These are phyloP conservation scores for Apamea monoglypha DNA, from an alignment of 2,888 invertebrate species.

Conservation along the genomic window DNA sequence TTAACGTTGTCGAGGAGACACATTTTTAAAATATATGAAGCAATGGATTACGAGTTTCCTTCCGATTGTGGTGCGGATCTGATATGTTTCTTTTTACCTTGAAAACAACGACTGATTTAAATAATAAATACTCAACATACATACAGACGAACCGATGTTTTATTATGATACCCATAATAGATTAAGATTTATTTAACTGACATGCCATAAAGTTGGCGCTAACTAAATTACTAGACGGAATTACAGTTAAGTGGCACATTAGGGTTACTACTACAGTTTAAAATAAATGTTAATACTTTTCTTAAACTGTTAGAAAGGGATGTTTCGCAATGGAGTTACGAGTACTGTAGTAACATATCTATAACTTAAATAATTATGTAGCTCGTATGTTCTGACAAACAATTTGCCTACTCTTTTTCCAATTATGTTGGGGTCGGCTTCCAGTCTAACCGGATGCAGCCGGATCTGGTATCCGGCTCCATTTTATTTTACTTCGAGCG, in stretches of 20 bases:
- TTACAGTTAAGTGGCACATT: conserved; percentile 55
- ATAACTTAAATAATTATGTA: background rate
- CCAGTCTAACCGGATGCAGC: too few species aligned
- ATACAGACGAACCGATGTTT: conserved; percentile 29
- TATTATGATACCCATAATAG: conserved; percentile 4
- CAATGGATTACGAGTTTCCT: background rate
- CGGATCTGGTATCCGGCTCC: too few species aligned
- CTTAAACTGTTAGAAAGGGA: conserved; percentile 29
- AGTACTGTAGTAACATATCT: background rate
- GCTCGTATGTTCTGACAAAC: background rate
- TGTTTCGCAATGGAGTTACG: conserved; percentile 22
- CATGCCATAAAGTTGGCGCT: conserved; percentile 51
- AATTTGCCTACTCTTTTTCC: too few species aligned
- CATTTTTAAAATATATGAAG: background rate
- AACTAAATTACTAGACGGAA: conserved; percentile 52
- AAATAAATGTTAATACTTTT: conserved; percentile 41
- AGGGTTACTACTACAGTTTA: conserved; percentile 15
- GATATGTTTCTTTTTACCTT: background rate
- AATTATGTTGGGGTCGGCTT: too few species aligned
- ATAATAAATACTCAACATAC: background rate
- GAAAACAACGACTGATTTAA: background rate
- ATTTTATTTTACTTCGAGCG: too few species aligned
- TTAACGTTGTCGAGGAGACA: background rate
- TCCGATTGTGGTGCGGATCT: background rate
- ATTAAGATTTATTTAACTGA: conserved; percentile 49